Base-by-base conservation (phyloP, 2,797 vertebrate species). In the Clamator glandarius region DNA sequence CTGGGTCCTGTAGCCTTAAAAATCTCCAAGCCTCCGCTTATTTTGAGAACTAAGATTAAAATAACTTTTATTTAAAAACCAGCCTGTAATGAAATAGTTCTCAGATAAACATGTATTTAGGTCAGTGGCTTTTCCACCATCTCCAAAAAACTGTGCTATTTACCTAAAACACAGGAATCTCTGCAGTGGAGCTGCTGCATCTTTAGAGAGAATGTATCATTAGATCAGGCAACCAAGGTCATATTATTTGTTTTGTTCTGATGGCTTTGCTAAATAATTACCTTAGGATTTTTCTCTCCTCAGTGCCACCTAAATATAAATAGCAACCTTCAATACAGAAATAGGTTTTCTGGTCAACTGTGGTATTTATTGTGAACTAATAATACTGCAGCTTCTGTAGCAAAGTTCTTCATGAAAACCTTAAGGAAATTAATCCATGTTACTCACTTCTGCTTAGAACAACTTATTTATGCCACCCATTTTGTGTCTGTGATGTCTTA, bases 81-180 rank as follows among this genome's bases (percentile, higher is more conserved):
- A 69, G 42, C 25, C 55, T 29, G 12, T 23, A 62, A 50, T 0
- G 8, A 67, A 77, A 33, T 0, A 64, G 41, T 33, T 91, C 33
- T 68, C 48, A 44, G 52, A 75, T 29, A 94, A 96, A 86, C 35
- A 77, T 0, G 2, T 9, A 92, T 93, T 82, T 85, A 80, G 87
- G 75, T 83, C 87, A 95, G 12, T 1, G 23, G 75, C 31, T 76
- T 84, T 70, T 35, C 62, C 0, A 1, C 74, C 48, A 68, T 57
- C 70, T 74, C 92, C 84, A 57, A 61, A 92, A 92, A 82, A 20
- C 48, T 42, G 55, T 50, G 81, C 81, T 51, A 76, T 70, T 51
- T 74, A 36, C 46, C 85, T n/a, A 46, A 82, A 70, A 55, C 5
- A 6, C 55, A 52, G 67, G n/a, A 58, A 36, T 19, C 4, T 52